phyloP scores from a whole-genome alignment of 2,797 vertebrate genomes.

The Heliangelus exortis region DNA sequence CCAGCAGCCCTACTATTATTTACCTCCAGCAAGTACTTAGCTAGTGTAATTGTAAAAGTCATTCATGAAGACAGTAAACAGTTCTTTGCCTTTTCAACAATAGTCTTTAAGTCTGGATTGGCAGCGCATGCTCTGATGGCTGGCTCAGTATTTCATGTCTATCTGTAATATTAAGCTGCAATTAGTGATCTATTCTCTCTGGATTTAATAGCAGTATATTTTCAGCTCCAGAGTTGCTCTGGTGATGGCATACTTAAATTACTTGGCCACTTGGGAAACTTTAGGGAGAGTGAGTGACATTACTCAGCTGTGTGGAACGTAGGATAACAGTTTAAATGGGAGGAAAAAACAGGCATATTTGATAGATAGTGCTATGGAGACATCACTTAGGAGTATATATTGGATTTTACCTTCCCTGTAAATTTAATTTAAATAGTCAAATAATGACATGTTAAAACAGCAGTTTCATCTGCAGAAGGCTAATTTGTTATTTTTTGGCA shows the following conservation, averaged over 20 bases:
- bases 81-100: slow-evolving; percentile 9
- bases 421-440: slow-evolving; percentile 59
- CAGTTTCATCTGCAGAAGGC: slow-evolving; percentile 7
- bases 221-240: slow-evolving; percentile 66
- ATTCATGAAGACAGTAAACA: slow-evolving; percentile 2
- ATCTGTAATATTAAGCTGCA: slow-evolving; percentile 62
- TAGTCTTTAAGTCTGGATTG: neutral
- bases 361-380: slow-evolving; percentile 25
- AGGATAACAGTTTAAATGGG: slow-evolving; percentile 35
- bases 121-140: neutral
- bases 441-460: slow-evolving; percentile 44
- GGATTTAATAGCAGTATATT: slow-evolving; percentile 66
- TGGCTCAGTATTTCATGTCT: slow-evolving; percentile 39
- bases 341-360: slow-evolving; percentile 13
- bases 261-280: slow-evolving; percentile 63
- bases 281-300: slow-evolving; percentile 60
- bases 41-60: neutral
- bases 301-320: slow-evolving; percentile 32
- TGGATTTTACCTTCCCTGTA: neutral
- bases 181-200: slow-evolving; percentile 69
- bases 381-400: neutral
- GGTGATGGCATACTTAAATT: slow-evolving; percentile 71
- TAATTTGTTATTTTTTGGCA: slow-evolving; percentile 40
- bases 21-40: neutral
- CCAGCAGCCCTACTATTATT: neutral